Conservation (phyloP, 2,888 invertebrate genomes). For the Patella ulyssiponensis region DNA sequence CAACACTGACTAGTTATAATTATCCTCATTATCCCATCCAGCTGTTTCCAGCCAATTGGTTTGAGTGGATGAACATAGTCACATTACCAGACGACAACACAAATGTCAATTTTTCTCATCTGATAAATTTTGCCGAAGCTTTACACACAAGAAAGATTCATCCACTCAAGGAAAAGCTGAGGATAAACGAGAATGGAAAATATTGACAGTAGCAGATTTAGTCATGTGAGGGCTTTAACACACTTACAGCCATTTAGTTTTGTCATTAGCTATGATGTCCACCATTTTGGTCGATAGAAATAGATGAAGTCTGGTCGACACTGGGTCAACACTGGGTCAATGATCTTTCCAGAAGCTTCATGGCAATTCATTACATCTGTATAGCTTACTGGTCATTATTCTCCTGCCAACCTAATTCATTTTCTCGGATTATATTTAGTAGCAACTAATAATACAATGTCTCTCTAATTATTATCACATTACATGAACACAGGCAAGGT, state of each 20-base stretch:
- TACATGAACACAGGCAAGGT: neutral
- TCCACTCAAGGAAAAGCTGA: neutral
- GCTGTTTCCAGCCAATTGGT: conserved; percentile 9
- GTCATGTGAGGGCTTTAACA: too few relatives aligned
- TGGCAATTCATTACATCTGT: too few relatives aligned
- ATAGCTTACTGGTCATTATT: too few relatives aligned
- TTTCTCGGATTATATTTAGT: too few relatives aligned
- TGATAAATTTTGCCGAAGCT: neutral
- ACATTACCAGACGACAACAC: neutral
- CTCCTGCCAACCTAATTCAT: too few relatives aligned
- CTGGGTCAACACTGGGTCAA: neutral
- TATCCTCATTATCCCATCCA: conserved; percentile 7
- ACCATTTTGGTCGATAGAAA: neutral
- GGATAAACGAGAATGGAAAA: conserved; percentile 8
- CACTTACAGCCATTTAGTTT: too few relatives aligned
- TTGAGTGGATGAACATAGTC: conserved; percentile 9
- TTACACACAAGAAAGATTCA: neutral
- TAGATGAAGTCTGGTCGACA: neutral
- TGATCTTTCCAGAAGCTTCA: neutral
- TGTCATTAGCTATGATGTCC: neutral
- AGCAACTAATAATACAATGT: conserved; percentile 3
- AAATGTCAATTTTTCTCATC: conserved; percentile 5
- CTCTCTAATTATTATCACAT: neutral
- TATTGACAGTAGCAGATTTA: neutral
- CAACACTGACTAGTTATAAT: neutral